Evolutionary conservation across 1,140 invertebrate genomes (phyloP), one percentile per base, ranked within the genome.

Genomic region (Monochamus saltuarius): DNA sequence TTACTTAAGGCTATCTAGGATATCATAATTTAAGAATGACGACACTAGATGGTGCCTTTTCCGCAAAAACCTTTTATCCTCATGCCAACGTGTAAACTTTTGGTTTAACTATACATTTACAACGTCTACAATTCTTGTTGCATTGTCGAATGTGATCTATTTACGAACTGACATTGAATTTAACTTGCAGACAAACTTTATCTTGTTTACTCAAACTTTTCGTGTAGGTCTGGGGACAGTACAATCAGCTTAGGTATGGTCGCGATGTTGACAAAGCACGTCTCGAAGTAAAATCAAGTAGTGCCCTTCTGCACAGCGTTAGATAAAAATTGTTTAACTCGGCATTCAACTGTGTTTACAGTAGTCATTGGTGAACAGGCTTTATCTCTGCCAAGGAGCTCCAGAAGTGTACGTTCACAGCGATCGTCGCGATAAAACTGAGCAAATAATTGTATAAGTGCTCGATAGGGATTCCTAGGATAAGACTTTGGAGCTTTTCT

Each of bases 141-240:
- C n/a, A n/a, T n/a, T n/a, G n/a, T n/a, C n/a, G n/a, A n/a, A n/a
- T n/a, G n/a, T n/a, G n/a, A n/a, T n/a, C 22, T 29, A 29, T 29
- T 29, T 29, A 29, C 22, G 22, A 29, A 29, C 22, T 29, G 22
- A 29, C 22, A 29, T 29, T 29, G 22, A 29, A 29, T 29, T 29
- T 29, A 43, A 17, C 42, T 43, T 13, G 14, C 13, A 16, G 9
- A 43, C 42, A 43, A 16, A 43, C 42, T 43, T 17, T 17, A 43
- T 16, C 14, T 17, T 43, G 42, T 43, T 43, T 43, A 43, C 42
- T 7, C 42, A 16, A 43, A 43, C 42, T 8, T 43, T 43, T 43
- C 42, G n/a, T 16, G 14, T 43, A 14, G 13, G 1, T 2, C 42
- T 43, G 42, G 6, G 8, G 17, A 10, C 13, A 16, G 2, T 43